phyloP scores from a whole-genome alignment of 2,113 vertebrate genomes.

The Corapipo altera region DNA sequence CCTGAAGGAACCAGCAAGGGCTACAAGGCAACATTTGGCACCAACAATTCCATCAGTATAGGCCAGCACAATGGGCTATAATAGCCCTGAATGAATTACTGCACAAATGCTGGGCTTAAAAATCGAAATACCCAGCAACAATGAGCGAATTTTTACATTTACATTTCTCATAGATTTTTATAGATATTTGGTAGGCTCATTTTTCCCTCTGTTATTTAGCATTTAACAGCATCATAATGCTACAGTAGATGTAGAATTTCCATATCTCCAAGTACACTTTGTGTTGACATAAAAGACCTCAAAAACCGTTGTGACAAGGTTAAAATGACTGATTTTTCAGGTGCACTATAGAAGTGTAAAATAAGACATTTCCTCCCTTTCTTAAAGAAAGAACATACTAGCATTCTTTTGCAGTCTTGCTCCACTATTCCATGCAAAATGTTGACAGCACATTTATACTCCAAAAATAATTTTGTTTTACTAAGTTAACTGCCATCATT shows the following conservation, averaged over 20 bases:
- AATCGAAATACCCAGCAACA: neutral
- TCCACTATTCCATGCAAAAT: neutral
- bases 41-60: neutral
- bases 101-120: neutral
- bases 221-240: neutral
- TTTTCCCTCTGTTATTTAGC: neutral
- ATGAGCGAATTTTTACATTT: neutral
- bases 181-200: neutral
- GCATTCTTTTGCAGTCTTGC: neutral
- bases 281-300: neutral
- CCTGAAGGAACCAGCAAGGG: neutral
- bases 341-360: neutral
- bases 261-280: neutral
- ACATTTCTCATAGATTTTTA: neutral
- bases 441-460: neutral
- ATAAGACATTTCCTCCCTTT: neutral
- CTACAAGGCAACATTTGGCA: neutral
- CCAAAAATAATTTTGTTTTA: neutral
- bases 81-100: neutral
- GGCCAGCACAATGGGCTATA: neutral
- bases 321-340: neutral
- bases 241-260: neutral
- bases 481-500: neutral
- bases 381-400: neutral
- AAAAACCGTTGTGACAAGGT: neutral